These are phyloP conservation scores for Drosophila glabriapex DNA, from an alignment of 2,888 invertebrate genomes.

Conservation along the genomic window DNA sequence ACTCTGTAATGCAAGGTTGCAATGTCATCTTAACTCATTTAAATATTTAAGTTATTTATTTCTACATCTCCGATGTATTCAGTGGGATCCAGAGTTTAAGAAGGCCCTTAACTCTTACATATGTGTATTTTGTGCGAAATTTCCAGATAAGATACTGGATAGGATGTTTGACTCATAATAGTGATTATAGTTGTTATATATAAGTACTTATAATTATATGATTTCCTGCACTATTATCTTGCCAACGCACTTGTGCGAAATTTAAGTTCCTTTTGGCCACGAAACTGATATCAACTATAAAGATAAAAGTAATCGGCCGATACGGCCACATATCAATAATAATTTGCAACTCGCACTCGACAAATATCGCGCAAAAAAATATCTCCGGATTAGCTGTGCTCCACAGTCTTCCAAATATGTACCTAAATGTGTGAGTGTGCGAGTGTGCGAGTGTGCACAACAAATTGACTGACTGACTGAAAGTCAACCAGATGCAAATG, in stretches of 20 bases:
- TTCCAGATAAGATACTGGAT: conserved; percentile 36
- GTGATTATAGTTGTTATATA: conserved; percentile 9
- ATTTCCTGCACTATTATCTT: conserved; percentile 25
- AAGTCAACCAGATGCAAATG: conserved; percentile 15
- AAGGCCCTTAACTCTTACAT: conserved; percentile 3
- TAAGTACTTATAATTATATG: conserved; percentile 1
- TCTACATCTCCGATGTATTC: not conserved
- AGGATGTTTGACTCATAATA: conserved; percentile 37
- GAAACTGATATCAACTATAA: conserved; percentile 31
- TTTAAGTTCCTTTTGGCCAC: conserved; percentile 28
- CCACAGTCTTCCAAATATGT: not conserved
- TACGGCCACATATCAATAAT: conserved; percentile 19
- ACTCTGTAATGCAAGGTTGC: not conserved
- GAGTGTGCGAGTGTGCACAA: not conserved
- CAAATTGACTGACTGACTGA: conserved; percentile 21
- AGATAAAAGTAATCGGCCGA: conserved; percentile 51
- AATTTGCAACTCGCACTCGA: conserved; percentile 15
- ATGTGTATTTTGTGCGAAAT: not conserved
- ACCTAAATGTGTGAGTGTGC: too few relatives aligned
- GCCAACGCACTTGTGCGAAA: conserved; percentile 6
- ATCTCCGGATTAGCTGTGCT: not conserved
- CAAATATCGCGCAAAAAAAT: not conserved
- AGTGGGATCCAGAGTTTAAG: not conserved
- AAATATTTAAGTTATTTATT: not conserved
- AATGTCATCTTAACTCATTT: not conserved